Evolutionary conservation across 2,888 invertebrate genomes (phyloP).

Genomic region (Epistrophella euchroma): DNA sequence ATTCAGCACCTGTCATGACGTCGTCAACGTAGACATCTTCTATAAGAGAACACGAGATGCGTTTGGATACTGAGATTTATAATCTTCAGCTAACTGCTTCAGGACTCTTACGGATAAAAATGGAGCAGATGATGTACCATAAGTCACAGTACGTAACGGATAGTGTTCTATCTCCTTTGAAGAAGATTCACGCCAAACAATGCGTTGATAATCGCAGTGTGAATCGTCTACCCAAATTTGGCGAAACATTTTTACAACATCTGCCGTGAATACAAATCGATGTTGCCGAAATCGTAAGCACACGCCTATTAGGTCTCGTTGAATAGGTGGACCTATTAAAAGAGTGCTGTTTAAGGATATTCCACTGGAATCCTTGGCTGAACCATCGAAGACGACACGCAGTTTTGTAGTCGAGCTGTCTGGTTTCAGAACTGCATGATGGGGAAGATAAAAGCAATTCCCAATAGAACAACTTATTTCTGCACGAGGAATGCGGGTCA

Average conservation of each 20-base stretch:
- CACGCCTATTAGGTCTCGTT: neutral
- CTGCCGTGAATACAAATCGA: neutral
- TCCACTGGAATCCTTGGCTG: neutral
- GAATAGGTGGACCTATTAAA: neutral
- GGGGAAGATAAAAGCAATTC: neutral
- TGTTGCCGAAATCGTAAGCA: neutral
- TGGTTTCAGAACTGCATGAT: neutral
- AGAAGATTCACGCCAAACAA: neutral
- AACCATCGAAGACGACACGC: neutral
- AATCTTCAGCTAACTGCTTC: neutral
- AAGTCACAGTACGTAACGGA: neutral
- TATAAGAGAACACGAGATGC: neutral
- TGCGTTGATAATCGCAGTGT: neutral
- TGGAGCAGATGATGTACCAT: neutral
- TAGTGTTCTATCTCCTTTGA: neutral
- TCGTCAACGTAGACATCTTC: neutral
- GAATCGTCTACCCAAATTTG: slow-evolving; percentile 1
- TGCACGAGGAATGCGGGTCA: neutral
- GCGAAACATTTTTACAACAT: neutral
- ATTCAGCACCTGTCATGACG: too few relatives aligned
- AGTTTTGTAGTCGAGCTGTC: neutral
- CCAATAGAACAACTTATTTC: neutral
- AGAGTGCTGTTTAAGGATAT: neutral
- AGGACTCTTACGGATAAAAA: neutral
- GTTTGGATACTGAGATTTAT: neutral